Percentiles rank a stretch among this genome's conserved stretches.
Conservation (phyloP, 1,140 invertebrate species). For the Potamilus streckersoni region DNA sequence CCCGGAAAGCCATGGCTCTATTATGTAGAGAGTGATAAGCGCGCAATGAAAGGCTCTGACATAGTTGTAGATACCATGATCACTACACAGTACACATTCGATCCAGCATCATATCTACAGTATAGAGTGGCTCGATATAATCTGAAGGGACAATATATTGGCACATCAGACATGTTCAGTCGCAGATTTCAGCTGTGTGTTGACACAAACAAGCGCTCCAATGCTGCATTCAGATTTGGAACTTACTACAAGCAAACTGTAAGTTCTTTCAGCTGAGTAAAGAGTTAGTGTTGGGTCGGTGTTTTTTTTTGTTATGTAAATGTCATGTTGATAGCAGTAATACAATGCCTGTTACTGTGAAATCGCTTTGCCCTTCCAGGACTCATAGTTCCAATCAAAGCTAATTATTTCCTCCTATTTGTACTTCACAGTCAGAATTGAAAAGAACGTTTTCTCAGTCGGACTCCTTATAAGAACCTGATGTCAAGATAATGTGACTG, state of each 20-base stretch:
- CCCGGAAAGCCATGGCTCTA: slow-evolving; percentile 71
- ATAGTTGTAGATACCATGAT: slow-evolving; percentile 71
- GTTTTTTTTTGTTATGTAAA: too few species aligned
- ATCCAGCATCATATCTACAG: slow-evolving; percentile 48
- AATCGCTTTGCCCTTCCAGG: too few species aligned
- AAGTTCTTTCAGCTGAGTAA: slow-evolving; percentile 15
- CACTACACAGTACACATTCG: slow-evolving; percentile 70
- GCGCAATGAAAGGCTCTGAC: slow-evolving; percentile 62
- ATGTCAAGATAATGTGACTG: too few species aligned
- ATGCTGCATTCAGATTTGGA: slow-evolving; percentile 74
- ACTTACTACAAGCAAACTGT: slow-evolving; percentile 67
- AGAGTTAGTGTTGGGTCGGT: not conserved
- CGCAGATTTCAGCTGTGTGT: slow-evolving; percentile 70
- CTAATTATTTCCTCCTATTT: too few species aligned
- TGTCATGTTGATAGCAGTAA: too few species aligned
- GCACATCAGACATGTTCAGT: slow-evolving; percentile 49
- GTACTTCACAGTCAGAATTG: too few species aligned
- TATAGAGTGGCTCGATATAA: slow-evolving; percentile 48
- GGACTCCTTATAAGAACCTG: too few species aligned
- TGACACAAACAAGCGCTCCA: slow-evolving; percentile 66
- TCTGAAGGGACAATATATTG: slow-evolving; percentile 64
- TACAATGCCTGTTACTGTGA: too few species aligned
- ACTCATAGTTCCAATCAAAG: too few species aligned
- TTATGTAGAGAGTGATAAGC: slow-evolving; percentile 67
- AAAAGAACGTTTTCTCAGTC: too few species aligned